phyloP scores from a whole-genome alignment of 2,888 invertebrate species.

The Flabesymbios commensalis region DNA sequence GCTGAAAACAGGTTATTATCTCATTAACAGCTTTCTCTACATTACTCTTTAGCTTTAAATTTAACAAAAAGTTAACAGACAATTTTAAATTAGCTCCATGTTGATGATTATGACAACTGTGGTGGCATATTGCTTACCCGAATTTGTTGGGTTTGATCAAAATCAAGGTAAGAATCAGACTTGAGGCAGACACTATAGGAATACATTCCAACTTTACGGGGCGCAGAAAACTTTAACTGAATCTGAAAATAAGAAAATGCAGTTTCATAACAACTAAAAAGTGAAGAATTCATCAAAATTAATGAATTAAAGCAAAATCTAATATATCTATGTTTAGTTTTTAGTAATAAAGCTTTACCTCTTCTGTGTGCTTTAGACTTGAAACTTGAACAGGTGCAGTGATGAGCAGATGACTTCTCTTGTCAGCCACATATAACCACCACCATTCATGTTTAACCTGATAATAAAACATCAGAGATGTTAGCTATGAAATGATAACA shows the following conservation, averaged over 20 bases:
- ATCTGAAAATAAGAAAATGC: conserved; percentile 52
- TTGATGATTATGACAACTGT: no score
- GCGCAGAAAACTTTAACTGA: conserved; percentile 95
- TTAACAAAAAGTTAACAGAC: no score
- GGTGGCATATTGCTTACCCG: no score
- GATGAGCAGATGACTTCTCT: conserved; percentile 86
- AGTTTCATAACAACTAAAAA: no score
- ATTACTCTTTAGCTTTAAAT: no score
- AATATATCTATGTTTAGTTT: no score
- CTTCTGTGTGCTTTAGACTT: conserved; percentile 84
- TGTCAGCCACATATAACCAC: conserved; percentile 99
- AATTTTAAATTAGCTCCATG: no score
- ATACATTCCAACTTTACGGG: conserved; percentile 88
- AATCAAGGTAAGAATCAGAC: conserved; percentile 96
- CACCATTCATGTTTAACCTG: conserved; percentile 95
- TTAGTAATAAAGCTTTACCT: conserved; percentile 68
- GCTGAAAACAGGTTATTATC: conserved; percentile 65
- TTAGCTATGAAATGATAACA: no score
- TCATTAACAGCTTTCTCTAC: no score
- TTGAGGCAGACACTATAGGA: conserved; percentile 88
- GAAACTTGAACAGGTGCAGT: conserved; percentile 94
- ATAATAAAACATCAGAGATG: conserved; percentile 26
- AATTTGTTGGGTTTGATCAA: conserved; percentile 75
- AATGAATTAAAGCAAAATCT: no score
- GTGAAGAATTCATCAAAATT: neutral